Evolutionary conservation across 2,113 vertebrate genomes (phyloP), one percentile per base, ranked within the genome.

Genomic region (Marmota monax): DNA sequence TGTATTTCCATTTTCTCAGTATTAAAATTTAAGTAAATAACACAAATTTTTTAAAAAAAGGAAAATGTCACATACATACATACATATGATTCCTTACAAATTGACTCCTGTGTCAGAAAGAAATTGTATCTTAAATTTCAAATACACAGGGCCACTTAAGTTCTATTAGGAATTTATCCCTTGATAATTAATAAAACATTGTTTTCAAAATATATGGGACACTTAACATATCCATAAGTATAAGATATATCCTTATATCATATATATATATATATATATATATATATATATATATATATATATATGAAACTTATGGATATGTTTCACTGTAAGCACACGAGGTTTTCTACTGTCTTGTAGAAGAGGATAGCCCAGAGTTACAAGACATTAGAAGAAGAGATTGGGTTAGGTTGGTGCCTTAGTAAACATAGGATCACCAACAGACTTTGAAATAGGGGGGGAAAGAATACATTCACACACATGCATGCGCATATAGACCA

Each of bases 1-100:
- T 10, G 17, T 72, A 83, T 67, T 85, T 88, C 16, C 14, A 82
- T 84, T 92, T 95, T 4, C 25, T 79, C 34, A 37, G 32, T 45
- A 90, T 92, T 89, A 95, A 95, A 82, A 86, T 74, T 76, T 5
- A 3, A 93, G 7, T 63, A 53, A 84, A 6, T 56, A 53, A 79
- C 29, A 7, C 4, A 69, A 79, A 63, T 74, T 87, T 14, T 39
- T 91, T 29, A 37, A 73, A 72, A 74, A 86, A 90, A 89, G 27
- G 29, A 88, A 82, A 88, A 69, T 37, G 34, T 10, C 18, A 63
- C 27, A 87, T 13, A 39, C 5, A 45, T 13, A 39, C 5, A 45
- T 12, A 27, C 27, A 61, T 22, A 12, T 45, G 16, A 87, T 56
- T 96, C 20, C 45, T 86, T 77, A 61, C 7, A 72, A 90, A 79